Base-by-base conservation (phyloP, 2,888 invertebrate species). In the Lissonota sp. region DNA sequence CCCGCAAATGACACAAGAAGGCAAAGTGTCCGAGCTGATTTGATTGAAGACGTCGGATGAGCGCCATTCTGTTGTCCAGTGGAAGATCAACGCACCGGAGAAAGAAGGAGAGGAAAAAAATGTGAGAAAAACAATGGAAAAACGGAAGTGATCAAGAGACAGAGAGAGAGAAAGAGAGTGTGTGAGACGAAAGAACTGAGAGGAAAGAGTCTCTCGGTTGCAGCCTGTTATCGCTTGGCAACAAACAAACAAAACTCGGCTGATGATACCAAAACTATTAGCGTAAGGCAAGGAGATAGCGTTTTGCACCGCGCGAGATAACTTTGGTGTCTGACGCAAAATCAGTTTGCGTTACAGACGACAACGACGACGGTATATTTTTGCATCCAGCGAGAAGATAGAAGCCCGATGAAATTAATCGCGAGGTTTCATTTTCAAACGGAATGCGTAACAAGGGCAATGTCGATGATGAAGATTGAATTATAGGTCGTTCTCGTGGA, bases 251-350 rank as follows among this genome's bases (percentile, higher is more conserved):
- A 62, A 69, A 37, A 49, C 80, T 53, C 72, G 66, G 46, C 63
- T 58, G 74, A 70, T 63, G 72, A 72, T 77, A 77, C 58, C 26
- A 42, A 66, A 78, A 81, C 81, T 78, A 81, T 81, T 78, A 70
- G 78, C 81, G 70, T 74, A 70, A 57, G 64, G 66, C 66, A 12
- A 49, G n/a, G 72, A 62, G 64, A 74, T 74, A 74, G 66, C 49
- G 64, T 66, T 40, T n/a, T 14, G 12, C 10, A 49, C 49, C 12
- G 49, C 60, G 64, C n/a, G 70, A 75, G 81, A 79, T 79, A 69
- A 79, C 55, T 62, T 66, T 60, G 78, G 70, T 57, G 78, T 57
- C 74, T 75, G 66, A 73, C 66, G 40, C 63, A 14, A 73, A 66
- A 63, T 80, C 69, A 69, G 74, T 78, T 67, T 67, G 53, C 76